Evolutionary conservation across 2,797 vertebrate genomes (phyloP).

Genomic region (Onychomys arenicola): DNA sequence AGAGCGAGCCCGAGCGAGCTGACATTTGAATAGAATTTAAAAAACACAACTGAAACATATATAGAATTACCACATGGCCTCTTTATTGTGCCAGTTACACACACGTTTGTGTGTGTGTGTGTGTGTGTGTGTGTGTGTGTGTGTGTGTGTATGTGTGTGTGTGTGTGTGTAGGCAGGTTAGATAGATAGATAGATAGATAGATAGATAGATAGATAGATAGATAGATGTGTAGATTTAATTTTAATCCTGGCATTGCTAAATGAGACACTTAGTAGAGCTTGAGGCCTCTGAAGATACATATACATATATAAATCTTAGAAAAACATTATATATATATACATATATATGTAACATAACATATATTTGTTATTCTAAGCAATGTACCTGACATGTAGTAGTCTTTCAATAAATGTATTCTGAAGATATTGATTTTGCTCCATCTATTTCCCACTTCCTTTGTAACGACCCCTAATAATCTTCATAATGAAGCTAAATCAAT

Average conservation of each 20-base stretch:
- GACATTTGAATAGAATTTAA: not conserved
- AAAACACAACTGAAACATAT: not conserved
- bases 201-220: not conserved
- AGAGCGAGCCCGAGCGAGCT: not conserved
- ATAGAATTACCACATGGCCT: not conserved
- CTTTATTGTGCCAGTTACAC: not conserved
- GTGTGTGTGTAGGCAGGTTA: not conserved
- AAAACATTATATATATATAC: too few species aligned
- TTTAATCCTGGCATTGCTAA: not conserved
- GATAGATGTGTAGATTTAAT: not conserved
- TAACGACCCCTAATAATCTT: constrained; percentile 68
- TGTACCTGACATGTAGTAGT: not conserved
- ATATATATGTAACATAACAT: not conserved
- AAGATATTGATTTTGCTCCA: constrained; percentile 60
- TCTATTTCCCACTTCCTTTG: constrained; percentile 67
- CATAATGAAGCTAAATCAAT: constrained; percentile 73
- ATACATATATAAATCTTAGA: too few species aligned
- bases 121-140: not conserved
- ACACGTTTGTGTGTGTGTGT: not conserved
- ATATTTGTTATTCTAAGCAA: not conserved
- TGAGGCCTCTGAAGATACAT: too few species aligned
- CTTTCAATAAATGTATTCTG: constrained; percentile 59
- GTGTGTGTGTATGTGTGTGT: not conserved
- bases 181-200: not conserved
- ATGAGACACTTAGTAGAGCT: not conserved